Evolutionary conservation across 1,140 invertebrate genomes (phyloP), one percentile per base, ranked within the genome.

Genomic region (Drosophila oshimai): DNA sequence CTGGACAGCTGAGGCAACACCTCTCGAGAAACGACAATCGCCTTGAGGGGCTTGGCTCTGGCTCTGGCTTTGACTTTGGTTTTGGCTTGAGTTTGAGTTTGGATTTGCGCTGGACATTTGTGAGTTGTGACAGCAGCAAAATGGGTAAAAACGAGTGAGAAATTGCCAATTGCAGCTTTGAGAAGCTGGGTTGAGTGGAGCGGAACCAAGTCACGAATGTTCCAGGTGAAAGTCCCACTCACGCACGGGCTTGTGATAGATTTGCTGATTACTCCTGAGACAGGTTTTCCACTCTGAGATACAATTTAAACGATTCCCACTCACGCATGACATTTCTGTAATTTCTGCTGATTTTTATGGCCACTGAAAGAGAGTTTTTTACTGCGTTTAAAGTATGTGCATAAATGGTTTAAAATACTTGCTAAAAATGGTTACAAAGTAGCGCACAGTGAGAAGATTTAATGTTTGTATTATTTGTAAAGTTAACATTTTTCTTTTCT

Each of bases 101-200:
- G 47, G 34, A 55, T 55, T 54, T 51, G 53, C 17, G 24, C 49
- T 58, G 49, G 55, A 60, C 58, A 60, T 20, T 60, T 41, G 58
- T 24, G 58, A 62, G 58, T 60, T 62, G 58, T 62, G 58, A 62
- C 58, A 62, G 58, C 58, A 60, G 54, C 58, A 45, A 62, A 62
- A 62, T 62, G 54, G 54, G 37, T 33, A 62, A 62, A 62, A 62
- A 42, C 58, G 58, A 41, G 58, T 65, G 42, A 65, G 57, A 65
- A 64, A 64, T 65, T 37, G 61, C 58, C 61, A 65, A 65, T 65
- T 65, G 57, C 42, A 61, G 22, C 26, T n/a, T 12, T 15, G 34
- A 22, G 4, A 22, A 18, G 12, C 36, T 34, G 18, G 20, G 10
- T 17, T n/a, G 17, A 55, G 26, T 33, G 41, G 28, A 57, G 55